Evolutionary conservation across 2,888 invertebrate genomes (phyloP).

Genomic region (Agrypnus murinus): DNA sequence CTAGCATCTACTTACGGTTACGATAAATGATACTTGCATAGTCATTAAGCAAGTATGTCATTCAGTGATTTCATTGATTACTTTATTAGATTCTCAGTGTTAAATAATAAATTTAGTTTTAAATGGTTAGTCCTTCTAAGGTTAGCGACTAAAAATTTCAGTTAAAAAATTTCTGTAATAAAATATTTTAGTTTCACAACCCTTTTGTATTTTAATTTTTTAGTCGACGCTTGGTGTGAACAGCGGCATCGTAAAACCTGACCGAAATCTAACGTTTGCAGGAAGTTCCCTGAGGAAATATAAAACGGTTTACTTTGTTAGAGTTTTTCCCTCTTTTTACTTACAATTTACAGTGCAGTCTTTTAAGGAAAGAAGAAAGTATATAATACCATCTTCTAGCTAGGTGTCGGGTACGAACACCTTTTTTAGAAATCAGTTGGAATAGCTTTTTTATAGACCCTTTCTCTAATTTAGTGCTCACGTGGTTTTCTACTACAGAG

Average conservation of each 20-base stretch:
- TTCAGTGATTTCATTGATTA: no score
- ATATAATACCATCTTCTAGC: slow-evolving; percentile 1
- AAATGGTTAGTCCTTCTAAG: no score
- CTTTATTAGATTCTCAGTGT: no score
- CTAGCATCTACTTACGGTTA: no score
- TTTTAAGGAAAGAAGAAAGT: slow-evolving; percentile 11
- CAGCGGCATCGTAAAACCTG: slow-evolving; percentile 38
- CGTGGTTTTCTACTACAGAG: slow-evolving; percentile 4
- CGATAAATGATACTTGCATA: no score
- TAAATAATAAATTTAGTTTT: no score
- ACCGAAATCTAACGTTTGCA: slow-evolving; percentile 33
- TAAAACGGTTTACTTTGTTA: slow-evolving; percentile 38
- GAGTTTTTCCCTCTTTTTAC: slow-evolving; percentile 33
- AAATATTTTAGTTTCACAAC: slow-evolving; percentile 5
- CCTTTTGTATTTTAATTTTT: slow-evolving; percentile 33
- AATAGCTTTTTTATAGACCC: slow-evolving; percentile 25
- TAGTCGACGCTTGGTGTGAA: slow-evolving; percentile 24
- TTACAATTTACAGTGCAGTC: slow-evolving; percentile 23
- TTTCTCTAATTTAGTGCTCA: slow-evolving; percentile 23
- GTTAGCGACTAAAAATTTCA: no score
- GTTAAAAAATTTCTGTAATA: background rate
- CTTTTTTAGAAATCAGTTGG: slow-evolving; percentile 18
- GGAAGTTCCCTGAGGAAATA: slow-evolving; percentile 39
- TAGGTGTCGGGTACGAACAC: slow-evolving; percentile 11
- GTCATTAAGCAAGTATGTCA: no score